Evolutionary conservation across 2,888 invertebrate species (phyloP), one percentile per base, ranked within the genome.

Genomic region (Rhorus exstirpatorius): DNA sequence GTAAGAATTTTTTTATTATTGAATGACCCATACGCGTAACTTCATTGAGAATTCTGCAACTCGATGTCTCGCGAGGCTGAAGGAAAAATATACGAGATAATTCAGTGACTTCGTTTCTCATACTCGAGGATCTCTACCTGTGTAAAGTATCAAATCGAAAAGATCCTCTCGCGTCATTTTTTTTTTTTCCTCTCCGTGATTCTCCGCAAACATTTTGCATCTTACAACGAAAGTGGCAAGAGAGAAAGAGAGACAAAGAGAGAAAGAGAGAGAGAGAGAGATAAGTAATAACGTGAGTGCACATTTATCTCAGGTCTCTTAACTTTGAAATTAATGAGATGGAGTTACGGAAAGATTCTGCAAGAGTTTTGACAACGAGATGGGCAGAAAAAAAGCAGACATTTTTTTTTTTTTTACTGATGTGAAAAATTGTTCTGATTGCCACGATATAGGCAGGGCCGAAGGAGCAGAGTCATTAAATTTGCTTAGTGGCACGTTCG

Each of bases 381-480:
- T 38, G 35, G 17, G 38, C 67, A 51, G 21, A 14, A 71, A 71
- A 35, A 31, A 21, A 3, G 3, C 0, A 35, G 24, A 58, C 14
- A 58, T 49, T 65, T 70, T 41, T 67, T 51, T 61, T 19, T 55
- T 68, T 21, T 55, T n/a, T n/a, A n/a, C 55, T 17, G 38, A 53
- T 46, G 53, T 80, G 70, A 80, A 75, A 80, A 70, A 80, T 75
- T 24, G 65, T 70, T 55, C 55, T 61, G 70, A 24, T 58, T 38
- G 79, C 8, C 38, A 24, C 41, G 31, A 67, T 65, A 44, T 24
- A 17, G 19, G 14, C 24, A 14, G 35, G 12, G 14, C 0, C 65
- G 65, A 65, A 41, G 3, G 8, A n/a, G 19, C 21, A 49, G 58
- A 67, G 74, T 80, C 75, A 80, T 80, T 80, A 70, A 75, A 80